A percentile compares a stretch with the other conserved stretches of the same genome.
phyloP scores from a whole-genome alignment of 2,113 vertebrate species.

The Tonatia bakeri region DNA sequence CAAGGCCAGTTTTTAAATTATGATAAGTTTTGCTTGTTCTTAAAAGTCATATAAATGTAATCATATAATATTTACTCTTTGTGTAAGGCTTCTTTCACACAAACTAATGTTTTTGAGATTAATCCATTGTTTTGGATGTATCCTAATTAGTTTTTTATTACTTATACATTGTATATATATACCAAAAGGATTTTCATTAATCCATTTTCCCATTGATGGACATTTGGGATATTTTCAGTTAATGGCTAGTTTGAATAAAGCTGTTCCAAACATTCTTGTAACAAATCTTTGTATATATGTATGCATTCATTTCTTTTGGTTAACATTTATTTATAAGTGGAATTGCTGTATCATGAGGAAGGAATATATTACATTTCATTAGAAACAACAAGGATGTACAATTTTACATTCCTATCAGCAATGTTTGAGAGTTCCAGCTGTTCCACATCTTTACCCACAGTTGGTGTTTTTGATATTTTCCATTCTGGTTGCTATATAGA shows the following conservation, averaged over 20 bases:
- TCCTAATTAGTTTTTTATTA: conserved; percentile 1
- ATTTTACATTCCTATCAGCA: background rate
- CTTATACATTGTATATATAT: background rate
- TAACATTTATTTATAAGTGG: background rate
- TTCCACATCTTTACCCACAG: background rate
- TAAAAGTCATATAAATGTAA: background rate
- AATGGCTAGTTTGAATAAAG: conserved; percentile 10
- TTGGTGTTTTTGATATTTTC: background rate
- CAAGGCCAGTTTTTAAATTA: background rate
- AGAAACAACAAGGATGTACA: background rate
- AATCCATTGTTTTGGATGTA: background rate
- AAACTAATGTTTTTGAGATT: conserved; percentile 6
- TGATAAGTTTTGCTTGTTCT: background rate
- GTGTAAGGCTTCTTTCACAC: background rate
- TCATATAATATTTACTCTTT: background rate
- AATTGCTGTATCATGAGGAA: background rate
- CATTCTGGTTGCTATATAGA: background rate
- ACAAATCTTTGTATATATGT: background rate
- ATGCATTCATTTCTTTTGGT: background rate
- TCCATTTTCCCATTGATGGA: background rate
- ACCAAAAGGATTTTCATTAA: background rate
- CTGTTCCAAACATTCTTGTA: background rate
- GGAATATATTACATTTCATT: background rate
- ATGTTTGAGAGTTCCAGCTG: background rate
- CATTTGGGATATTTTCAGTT: conserved; percentile 14